Conservation (phyloP, 2,888 invertebrate genomes). For the Zygothrica quintamaculata region DNA sequence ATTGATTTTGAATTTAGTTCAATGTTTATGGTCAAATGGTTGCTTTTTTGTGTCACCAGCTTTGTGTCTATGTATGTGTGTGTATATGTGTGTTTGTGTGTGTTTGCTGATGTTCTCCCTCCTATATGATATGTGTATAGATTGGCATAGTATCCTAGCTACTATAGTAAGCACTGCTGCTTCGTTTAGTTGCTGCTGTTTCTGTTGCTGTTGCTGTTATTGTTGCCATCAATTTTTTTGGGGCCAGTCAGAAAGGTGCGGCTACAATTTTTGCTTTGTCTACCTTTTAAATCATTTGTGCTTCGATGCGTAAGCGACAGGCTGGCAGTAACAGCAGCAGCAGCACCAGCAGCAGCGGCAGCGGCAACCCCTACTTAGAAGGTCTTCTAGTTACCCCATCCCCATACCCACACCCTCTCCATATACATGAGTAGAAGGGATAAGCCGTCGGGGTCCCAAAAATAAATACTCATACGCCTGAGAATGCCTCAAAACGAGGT, state of each 20-base stretch:
- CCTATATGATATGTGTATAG: constrained; percentile 22
- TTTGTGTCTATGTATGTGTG: too few relatives aligned
- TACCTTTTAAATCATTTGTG: constrained; percentile 74
- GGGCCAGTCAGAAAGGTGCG: constrained; percentile 47
- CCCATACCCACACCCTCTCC: background rate
- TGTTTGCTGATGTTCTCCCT: too few relatives aligned
- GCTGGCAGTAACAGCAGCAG: too few relatives aligned
- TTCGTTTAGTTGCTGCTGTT: background rate
- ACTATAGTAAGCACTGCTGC: background rate
- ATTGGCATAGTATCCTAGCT: constrained; percentile 21
- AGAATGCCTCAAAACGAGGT: constrained; percentile 57
- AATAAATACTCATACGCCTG: constrained; percentile 61
- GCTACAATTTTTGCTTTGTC: constrained; percentile 69
- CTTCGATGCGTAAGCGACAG: constrained; percentile 64
- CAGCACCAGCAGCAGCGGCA: too few relatives aligned
- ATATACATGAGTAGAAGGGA: constrained; percentile 29
- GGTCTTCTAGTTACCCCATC: background rate
- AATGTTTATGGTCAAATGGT: constrained; percentile 82
- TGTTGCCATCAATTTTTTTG: constrained; percentile 13
- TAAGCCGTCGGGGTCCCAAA: constrained; percentile 58
- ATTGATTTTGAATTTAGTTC: constrained; percentile 82
- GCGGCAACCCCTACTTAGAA: constrained; percentile 57
- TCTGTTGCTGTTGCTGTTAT: background rate
- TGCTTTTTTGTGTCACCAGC: constrained; percentile 76
- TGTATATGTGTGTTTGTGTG: too few relatives aligned